Conservation (phyloP, 2,113 vertebrate species). For the Capreolus pygargus region DNA sequence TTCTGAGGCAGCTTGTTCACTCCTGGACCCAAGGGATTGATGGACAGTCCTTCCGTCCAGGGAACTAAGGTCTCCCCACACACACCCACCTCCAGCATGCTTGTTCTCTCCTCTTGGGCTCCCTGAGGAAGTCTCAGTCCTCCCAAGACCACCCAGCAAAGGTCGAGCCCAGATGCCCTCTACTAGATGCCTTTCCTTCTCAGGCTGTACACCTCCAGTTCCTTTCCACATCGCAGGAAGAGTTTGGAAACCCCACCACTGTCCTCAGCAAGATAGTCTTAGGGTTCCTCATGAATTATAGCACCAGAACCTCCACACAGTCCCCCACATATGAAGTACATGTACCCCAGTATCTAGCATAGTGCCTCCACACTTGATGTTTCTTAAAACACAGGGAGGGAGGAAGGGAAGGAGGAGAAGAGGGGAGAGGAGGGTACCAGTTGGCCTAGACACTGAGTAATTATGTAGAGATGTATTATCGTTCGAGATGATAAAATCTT, state of each 20-base stretch:
- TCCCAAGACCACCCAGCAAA: neutral
- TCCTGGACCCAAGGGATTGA: neutral
- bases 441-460: neutral
- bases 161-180: neutral
- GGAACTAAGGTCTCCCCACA: no score
- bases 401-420: neutral
- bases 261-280: neutral
- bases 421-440: neutral
- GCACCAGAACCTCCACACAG: neutral
- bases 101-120: no score
- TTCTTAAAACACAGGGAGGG: neutral
- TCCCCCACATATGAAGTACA: fast-evolving
- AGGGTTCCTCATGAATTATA: neutral
- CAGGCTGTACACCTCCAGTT: neutral
- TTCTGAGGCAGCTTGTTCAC: neutral
- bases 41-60: fast-evolving
- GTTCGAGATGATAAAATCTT: neutral
- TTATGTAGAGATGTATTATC: neutral
- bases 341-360: neutral
- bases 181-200: neutral
- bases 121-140: neutral
- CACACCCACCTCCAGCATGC: fast-evolving
- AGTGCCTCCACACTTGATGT: fast-evolving
- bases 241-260: neutral
- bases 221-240: neutral